phyloP scores from a whole-genome alignment of 2,888 invertebrate genomes.

The Sthenelais limicola region DNA sequence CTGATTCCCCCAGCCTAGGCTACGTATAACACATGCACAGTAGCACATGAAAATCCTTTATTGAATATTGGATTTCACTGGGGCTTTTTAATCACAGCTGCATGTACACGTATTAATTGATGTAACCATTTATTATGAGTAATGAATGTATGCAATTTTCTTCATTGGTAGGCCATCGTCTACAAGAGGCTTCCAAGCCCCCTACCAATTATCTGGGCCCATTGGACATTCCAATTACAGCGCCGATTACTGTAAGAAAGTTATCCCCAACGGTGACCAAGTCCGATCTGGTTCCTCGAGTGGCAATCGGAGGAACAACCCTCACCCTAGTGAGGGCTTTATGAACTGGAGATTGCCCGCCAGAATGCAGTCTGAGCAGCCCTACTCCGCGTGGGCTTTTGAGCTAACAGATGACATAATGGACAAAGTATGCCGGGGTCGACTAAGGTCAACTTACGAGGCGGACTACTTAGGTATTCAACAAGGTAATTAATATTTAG shows the following conservation, averaged over 20 bases:
- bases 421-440: conserved; percentile 61
- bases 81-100: no score
- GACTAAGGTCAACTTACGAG: conserved; percentile 66
- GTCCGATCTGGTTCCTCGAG: conserved; percentile 60
- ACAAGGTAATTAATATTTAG: conserved; percentile 57
- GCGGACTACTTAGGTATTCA: conserved; percentile 65
- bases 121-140: no score
- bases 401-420: conserved; percentile 64
- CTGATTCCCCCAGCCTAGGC: no score
- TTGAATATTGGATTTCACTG: no score
- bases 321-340: conserved; percentile 67
- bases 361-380: conserved; percentile 49
- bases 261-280: conserved; percentile 52
- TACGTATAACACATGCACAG: no score
- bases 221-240: conserved; percentile 57
- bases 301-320: conserved; percentile 59
- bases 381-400: conserved; percentile 54
- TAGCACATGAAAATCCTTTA: no score
- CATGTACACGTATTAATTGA: no score
- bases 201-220: conserved; percentile 51
- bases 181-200: conserved; percentile 58
- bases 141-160: no score
- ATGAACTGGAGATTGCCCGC: conserved; percentile 65
- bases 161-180: conserved; percentile 59
- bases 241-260: conserved; percentile 54